Evolutionary conservation across 2,888 invertebrate species (phyloP).

Genomic region (Callyntrura guangdongensis): DNA sequence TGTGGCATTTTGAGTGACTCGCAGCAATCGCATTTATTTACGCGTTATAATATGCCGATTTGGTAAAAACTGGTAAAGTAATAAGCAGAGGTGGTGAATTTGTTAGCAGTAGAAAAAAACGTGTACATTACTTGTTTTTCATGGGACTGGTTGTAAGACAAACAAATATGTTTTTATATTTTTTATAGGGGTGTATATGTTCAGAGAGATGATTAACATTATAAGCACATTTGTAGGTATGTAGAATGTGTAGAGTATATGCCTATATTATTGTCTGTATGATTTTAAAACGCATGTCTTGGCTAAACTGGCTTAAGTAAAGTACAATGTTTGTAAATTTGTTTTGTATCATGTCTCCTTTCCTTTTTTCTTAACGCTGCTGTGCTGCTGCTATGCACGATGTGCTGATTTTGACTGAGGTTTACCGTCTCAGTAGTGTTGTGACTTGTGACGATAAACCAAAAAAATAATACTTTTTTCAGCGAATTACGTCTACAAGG

Average conservation of each 20-base stretch:
- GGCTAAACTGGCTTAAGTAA: neutral
- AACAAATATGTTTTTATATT: too few relatives aligned
- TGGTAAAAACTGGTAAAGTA: slow-evolving; percentile 33
- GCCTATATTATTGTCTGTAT: neutral
- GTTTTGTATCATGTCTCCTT: slow-evolving; percentile 13
- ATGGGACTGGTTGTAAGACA: too few relatives aligned
- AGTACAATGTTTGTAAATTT: neutral
- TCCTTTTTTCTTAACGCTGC: too few relatives aligned
- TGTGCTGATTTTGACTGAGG: neutral
- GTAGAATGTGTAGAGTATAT: neutral
- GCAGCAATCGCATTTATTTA: slow-evolving; percentile 17
- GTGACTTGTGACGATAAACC: neutral
- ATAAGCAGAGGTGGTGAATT: slow-evolving; percentile 54
- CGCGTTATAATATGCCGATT: slow-evolving; percentile 15
- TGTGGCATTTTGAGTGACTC: neutral
- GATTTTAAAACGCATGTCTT: slow-evolving; percentile 27
- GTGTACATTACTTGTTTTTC: too few relatives aligned
- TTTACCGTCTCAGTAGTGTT: neutral
- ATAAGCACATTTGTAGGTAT: too few relatives aligned
- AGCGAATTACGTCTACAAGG: neutral
- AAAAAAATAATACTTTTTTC: neutral
- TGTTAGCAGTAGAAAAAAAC: too few relatives aligned
- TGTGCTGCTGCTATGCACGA: too few relatives aligned
- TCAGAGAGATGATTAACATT: neutral
- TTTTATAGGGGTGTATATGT: neutral